Evolutionary conservation across 2,888 invertebrate species (phyloP).

Genomic region (Alitta virens): DNA sequence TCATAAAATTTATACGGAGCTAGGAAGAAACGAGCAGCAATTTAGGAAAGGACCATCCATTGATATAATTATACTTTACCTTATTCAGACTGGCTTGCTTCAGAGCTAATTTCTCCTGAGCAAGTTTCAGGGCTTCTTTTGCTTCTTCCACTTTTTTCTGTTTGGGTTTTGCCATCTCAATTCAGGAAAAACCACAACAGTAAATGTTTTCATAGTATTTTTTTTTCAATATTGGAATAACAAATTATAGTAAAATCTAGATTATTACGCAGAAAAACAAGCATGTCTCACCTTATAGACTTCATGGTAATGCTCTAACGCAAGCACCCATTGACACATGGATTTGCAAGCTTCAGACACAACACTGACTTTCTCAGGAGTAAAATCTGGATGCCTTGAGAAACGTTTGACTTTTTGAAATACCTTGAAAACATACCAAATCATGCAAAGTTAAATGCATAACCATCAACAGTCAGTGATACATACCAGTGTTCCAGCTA

Average conservation of each 20-base stretch:
- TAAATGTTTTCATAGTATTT: too few species aligned
- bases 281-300: constrained; percentile 53
- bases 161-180: constrained; percentile 56
- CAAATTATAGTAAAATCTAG: neutral
- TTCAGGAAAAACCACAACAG: too few species aligned
- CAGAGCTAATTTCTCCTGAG: constrained; percentile 47
- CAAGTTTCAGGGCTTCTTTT: constrained; percentile 51
- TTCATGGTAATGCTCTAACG: constrained; percentile 54
- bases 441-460: neutral
- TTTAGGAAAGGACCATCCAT: too few species aligned
- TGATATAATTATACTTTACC: too few species aligned
- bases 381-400: constrained; percentile 52
- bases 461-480: too few species aligned
- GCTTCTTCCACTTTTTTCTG: constrained; percentile 54
- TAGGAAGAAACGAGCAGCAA: too few species aligned
- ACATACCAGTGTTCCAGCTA: too few species aligned
- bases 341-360: constrained; percentile 55
- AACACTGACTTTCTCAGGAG: constrained; percentile 49
- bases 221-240: neutral
- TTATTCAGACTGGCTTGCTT: constrained; percentile 53
- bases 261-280: neutral
- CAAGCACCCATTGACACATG: constrained; percentile 56
- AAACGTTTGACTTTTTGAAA: constrained; percentile 51
- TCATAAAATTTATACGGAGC: too few species aligned
- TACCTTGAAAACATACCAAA: constrained; percentile 34